Evolutionary conservation across 2,113 vertebrate species (phyloP).

Genomic region (Panthera uncia): DNA sequence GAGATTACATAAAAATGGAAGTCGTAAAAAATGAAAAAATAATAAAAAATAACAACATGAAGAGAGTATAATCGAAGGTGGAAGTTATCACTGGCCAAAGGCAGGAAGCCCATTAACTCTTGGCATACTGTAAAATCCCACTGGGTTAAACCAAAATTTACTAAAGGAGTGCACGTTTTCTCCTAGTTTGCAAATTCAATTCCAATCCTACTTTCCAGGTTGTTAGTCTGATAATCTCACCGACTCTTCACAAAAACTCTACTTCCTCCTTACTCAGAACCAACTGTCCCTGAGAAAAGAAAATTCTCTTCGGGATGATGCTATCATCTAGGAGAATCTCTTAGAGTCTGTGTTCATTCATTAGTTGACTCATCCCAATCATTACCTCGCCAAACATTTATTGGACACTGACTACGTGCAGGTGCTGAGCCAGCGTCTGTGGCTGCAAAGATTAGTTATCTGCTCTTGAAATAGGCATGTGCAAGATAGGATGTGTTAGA

Average conservation of each 20-base stretch:
- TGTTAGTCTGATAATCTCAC: neutral
- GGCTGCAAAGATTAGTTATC: neutral
- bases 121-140: neutral
- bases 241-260: neutral
- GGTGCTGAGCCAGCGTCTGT: neutral
- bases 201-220: neutral
- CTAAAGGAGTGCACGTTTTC: neutral
- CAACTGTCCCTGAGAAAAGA: neutral
- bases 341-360: neutral
- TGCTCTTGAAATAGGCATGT: neutral
- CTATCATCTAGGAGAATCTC: neutral
- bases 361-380: neutral
- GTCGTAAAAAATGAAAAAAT: neutral
- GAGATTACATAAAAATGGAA: neutral
- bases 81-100: neutral
- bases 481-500: neutral
- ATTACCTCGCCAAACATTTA: neutral
- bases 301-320: neutral
- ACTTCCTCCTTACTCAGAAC: neutral
- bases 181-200: slow-evolving; percentile 28
- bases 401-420: neutral
- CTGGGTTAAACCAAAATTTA: neutral
- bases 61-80: neutral
- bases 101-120: neutral
- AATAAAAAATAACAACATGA: neutral